Evolutionary conservation across 2,888 invertebrate genomes (phyloP).

Genomic region (Heliconius sara): DNA sequence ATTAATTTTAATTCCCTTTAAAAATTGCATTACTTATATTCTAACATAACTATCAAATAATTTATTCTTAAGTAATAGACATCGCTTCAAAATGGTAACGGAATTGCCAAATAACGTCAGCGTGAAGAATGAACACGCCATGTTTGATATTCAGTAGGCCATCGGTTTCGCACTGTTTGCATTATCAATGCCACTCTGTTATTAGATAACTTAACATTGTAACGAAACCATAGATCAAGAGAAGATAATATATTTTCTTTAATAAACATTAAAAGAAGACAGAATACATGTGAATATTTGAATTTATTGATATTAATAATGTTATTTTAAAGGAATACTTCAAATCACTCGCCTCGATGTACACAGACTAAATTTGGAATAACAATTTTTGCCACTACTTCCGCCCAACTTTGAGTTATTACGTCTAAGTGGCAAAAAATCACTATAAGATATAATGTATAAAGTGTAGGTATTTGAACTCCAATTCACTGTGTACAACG

Average conservation of each 20-base stretch:
- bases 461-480: too few relatives aligned
- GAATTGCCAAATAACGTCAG: constrained; percentile 19
- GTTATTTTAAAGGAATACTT: background rate
- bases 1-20: background rate
- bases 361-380: background rate
- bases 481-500: background rate
- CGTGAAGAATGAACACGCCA: constrained; percentile 23
- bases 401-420: too few relatives aligned
- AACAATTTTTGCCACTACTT: background rate
- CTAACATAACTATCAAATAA: background rate
- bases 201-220: constrained; percentile 25
- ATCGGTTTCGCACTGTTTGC: constrained; percentile 30
- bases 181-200: constrained; percentile 29
- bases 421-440: too few relatives aligned
- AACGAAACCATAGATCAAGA: background rate
- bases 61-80: background rate
- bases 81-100: background rate
- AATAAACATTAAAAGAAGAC: background rate
- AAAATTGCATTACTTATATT: background rate
- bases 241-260: background rate
- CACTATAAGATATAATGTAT: too few relatives aligned
- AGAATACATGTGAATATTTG: too few relatives aligned
- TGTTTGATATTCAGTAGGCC: constrained; percentile 24
- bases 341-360: background rate
- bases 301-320: too few relatives aligned